A percentile compares a stretch with the other conserved stretches of the same genome.
Conservation (phyloP, 2,797 vertebrate species). For the Podarcis lilfordi region DNA sequence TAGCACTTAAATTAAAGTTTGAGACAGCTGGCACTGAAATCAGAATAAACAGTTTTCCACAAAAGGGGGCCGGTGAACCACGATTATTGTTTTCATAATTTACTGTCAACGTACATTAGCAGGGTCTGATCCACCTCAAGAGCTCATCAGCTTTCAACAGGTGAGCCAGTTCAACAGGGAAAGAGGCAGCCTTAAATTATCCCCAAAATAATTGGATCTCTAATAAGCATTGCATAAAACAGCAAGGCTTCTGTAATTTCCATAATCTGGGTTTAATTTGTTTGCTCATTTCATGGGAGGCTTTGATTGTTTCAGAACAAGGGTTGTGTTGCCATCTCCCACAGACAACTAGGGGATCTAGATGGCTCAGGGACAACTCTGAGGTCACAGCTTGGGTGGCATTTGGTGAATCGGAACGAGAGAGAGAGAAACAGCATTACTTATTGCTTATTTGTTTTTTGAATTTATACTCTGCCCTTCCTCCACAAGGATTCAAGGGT, state of each 20-base stretch:
- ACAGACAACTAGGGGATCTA: neutral
- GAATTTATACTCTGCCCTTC: no score
- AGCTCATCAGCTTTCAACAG: slow-evolving; percentile 74
- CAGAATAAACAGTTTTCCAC: slow-evolving; percentile 81
- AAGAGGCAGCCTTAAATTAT: slow-evolving; percentile 56
- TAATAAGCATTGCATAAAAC: slow-evolving; percentile 64
- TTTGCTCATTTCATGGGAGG: slow-evolving; percentile 53
- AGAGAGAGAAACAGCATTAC: neutral
- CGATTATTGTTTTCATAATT: slow-evolving; percentile 85
- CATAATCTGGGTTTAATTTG: slow-evolving; percentile 68
- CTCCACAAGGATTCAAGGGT: no score
- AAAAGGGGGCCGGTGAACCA: slow-evolving; percentile 83
- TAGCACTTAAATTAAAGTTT: slow-evolving; percentile 87
- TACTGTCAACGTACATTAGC: slow-evolving; percentile 74
- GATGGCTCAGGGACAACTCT: neutral
- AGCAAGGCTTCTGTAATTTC: slow-evolving; percentile 70
- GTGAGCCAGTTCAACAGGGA: slow-evolving; percentile 69
- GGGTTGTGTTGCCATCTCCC: slow-evolving; percentile 3
- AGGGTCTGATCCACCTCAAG: slow-evolving; percentile 65
- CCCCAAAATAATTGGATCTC: slow-evolving; percentile 65
- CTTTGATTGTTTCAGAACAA: slow-evolving; percentile 55
- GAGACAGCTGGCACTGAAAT: slow-evolving; percentile 85
- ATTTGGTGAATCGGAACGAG: neutral
- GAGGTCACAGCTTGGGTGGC: slow-evolving; percentile 6
- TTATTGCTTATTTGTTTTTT: no score